Evolutionary conservation across 2,797 vertebrate species (phyloP).

Genomic region (Intellagama lesueurii): DNA sequence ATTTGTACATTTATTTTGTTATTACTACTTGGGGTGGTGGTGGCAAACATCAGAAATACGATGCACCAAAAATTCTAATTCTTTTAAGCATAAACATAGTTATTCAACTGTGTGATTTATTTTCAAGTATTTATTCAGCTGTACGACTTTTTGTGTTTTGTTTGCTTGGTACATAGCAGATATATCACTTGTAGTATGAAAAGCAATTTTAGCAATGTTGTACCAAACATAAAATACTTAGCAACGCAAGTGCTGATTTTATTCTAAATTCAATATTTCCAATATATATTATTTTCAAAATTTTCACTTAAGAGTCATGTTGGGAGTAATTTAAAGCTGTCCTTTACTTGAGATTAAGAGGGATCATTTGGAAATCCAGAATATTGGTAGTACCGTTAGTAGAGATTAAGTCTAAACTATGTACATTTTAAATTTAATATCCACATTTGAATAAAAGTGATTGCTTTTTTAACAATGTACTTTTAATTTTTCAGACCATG

Average conservation of each 20-base stretch:
- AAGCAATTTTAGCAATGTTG: neutral
- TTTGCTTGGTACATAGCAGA: conserved; percentile 14
- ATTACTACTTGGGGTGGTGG: neutral
- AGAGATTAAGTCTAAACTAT: no score
- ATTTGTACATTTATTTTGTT: conserved; percentile 31
- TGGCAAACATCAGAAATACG: neutral
- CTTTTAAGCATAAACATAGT: neutral
- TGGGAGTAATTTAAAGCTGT: neutral
- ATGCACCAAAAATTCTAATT: neutral
- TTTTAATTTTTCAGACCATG: neutral
- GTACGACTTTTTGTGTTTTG: no score
- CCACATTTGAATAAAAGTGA: no score
- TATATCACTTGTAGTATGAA: neutral
- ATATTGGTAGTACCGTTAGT: neutral
- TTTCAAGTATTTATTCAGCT: neutral
- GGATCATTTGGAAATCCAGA: neutral
- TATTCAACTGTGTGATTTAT: neutral
- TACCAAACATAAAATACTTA: conserved; percentile 10
- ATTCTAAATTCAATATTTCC: conserved; percentile 18
- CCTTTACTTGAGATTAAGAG: neutral
- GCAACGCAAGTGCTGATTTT: conserved; percentile 22
- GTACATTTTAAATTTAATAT: no score
- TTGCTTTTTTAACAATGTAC: neutral
- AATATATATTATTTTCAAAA: conserved; percentile 2
- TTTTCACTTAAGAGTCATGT: neutral